These are phyloP conservation scores for Eurystomus gularis DNA, from an alignment of 2,113 vertebrate species.

Conservation along the genomic window DNA sequence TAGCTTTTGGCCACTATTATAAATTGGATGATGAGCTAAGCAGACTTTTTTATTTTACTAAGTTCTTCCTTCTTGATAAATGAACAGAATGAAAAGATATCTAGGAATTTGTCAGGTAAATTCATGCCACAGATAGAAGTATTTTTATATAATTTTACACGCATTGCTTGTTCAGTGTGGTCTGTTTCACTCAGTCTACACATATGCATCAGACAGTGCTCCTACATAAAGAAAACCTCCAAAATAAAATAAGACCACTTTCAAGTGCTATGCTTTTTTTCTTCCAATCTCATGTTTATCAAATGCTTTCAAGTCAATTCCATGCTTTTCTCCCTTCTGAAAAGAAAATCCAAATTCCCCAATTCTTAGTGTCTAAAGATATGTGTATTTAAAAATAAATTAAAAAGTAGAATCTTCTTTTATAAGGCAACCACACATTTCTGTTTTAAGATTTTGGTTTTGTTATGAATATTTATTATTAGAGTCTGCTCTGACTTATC, in stretches of 20 bases:
- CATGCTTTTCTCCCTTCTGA: background rate
- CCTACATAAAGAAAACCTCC: background rate
- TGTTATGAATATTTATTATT: background rate
- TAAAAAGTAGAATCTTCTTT: background rate
- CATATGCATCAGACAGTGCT: background rate
- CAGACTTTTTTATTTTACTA: background rate
- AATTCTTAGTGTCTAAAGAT: background rate
- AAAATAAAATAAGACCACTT: background rate
- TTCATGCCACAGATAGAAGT: background rate
- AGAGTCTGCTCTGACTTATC: background rate
- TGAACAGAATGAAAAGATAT: background rate
- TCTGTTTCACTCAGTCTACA: background rate
- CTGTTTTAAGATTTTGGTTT: background rate
- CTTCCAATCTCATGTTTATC: background rate
- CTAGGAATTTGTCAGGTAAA: background rate
- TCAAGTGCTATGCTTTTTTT: background rate
- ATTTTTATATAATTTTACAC: background rate
- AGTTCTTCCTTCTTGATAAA: background rate
- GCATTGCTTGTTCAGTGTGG: rapidly evolving
- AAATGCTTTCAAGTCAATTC: background rate
- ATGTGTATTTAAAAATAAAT: background rate
- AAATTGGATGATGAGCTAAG: background rate
- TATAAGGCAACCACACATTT: background rate
- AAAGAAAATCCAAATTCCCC: background rate
- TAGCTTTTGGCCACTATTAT: background rate